Evolutionary conservation across 1,140 invertebrate genomes (phyloP), one percentile per base, ranked within the genome.

Genomic region (Drosophila sulfurigaster): DNA sequence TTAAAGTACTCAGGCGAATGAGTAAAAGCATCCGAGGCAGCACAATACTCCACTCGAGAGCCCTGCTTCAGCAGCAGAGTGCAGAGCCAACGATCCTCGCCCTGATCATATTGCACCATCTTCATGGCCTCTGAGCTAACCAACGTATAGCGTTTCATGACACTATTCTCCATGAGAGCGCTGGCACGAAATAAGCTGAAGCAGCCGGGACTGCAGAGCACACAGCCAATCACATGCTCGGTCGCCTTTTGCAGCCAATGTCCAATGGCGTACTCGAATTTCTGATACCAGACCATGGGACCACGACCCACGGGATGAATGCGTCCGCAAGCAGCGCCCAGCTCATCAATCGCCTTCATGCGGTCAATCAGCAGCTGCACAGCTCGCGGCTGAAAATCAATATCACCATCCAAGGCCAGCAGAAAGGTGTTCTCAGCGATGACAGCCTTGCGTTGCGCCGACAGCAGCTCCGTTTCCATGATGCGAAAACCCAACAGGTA

Each of bases 241-340:
- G 98, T 98, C n/a, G 98, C 96, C 92, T 98, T 98, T 93, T 98
- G 98, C 49, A 98, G 94, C 98, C 98, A 98, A 94, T 98, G 98
- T 1, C 91, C 97, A 83, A 98, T 96, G 2, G 98, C 97, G 85
- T 98, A 98, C 93, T 98, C 98, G 86, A 98, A 98, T 90, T 96
- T 96, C 93, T 98, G 98, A 83, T 98, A 98, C 97, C 97, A 98
- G 15, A 97, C 96, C 95, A 98, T 97, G 2, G 96, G 96, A 65
- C 97, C 97, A 71, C 95, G 94, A 4, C 98, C 98, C 65, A 98
- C 94, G 0, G 98, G 98, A 94, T 99, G 98, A 85, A 99, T 98
- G 74, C 98, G 94, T 2, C 98, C 98, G 93, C 98, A 99, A 41
- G 97, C 98, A 7, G 97, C 97, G 13, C 97, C 98, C 43, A 98